Evolutionary conservation across 2,113 vertebrate species (phyloP), one percentile per base, ranked within the genome.

Genomic region (Panthera leo): DNA sequence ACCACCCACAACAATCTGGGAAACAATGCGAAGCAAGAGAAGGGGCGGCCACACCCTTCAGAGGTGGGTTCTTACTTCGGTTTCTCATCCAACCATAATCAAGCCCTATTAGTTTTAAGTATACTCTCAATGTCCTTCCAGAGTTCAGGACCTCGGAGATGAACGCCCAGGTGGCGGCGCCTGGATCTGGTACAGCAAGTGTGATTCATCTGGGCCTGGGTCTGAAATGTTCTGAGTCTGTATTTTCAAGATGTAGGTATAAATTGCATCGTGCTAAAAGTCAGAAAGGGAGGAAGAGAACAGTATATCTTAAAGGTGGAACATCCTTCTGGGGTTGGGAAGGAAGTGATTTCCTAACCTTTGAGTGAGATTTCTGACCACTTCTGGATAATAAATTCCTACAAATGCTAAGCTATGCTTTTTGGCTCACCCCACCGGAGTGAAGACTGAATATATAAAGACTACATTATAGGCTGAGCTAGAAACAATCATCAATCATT

Each of bases 131-230:
- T 23, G 36, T 0, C 0, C 65, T 85, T 18, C 51, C 18, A 48
- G 84, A 97, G 51, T 16, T 97, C 76, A 92, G n/a, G 91, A 92
- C 84, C 51, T 92, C 85, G 39, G 48, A 97, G 94, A 89, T 18
- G 1, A 90, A 31, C 5, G 85, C 4, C 91, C 97, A 79, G 16
- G 83, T 34, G 85, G 97, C 97, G 21, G 68, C 39, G 82, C 65
- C 53, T 55, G 89, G 96, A 83, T 15, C 55, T 42, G 51, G 83
- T 5, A 15, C 0, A 51, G 58, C 71, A 58, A 67, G 36, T 71
- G 0, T 75, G 76, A 98, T n/a, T 94, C 65, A 55, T 58, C 68
- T 1, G 63, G 97, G 76, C 65, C 65, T 92, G 6, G 42, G 51
- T 78, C 76, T 16, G 51, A 84, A 34, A 75, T 0, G 53, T 4